These are phyloP conservation scores for Typhlomys cinereus DNA, from an alignment of 2,113 vertebrate species.

Conservation along the genomic window DNA sequence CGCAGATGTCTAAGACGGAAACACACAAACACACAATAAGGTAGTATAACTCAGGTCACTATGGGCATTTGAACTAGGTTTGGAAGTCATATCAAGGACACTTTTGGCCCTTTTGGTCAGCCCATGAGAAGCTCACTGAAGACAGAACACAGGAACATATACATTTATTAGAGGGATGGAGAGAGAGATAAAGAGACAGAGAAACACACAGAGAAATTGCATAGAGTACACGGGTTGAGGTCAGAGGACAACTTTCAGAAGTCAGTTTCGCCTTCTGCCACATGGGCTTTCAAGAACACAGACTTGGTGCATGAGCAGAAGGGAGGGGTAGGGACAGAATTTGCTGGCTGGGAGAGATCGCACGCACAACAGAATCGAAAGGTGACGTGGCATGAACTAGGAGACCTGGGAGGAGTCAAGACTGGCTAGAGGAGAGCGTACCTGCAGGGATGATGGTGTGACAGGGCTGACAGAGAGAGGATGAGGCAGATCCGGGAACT, in stretches of 20 bases:
- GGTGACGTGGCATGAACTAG: neutral
- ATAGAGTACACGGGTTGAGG: too few relatives aligned
- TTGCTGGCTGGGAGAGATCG: neutral
- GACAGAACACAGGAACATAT: neutral
- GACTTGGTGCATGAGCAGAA: neutral
- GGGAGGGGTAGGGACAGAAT: neutral
- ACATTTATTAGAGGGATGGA: too few relatives aligned
- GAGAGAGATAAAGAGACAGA: too few relatives aligned
- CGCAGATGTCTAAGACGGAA: neutral
- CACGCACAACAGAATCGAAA: neutral
- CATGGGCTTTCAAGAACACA: too few relatives aligned
- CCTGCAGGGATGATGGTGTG: neutral
- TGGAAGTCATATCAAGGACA: neutral
- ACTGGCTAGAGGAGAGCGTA: neutral
- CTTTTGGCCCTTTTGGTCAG: neutral
- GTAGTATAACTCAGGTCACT: neutral
- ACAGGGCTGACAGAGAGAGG: neutral
- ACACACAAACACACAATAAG: neutral
- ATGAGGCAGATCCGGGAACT: neutral
- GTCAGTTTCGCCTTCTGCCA: too few relatives aligned
- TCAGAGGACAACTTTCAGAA: too few relatives aligned
- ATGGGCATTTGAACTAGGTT: neutral
- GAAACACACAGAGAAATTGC: too few relatives aligned
- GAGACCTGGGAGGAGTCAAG: neutral
- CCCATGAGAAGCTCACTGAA: neutral